phyloP scores from a whole-genome alignment of 2,888 invertebrate species.

The Nymphalis c-album region DNA sequence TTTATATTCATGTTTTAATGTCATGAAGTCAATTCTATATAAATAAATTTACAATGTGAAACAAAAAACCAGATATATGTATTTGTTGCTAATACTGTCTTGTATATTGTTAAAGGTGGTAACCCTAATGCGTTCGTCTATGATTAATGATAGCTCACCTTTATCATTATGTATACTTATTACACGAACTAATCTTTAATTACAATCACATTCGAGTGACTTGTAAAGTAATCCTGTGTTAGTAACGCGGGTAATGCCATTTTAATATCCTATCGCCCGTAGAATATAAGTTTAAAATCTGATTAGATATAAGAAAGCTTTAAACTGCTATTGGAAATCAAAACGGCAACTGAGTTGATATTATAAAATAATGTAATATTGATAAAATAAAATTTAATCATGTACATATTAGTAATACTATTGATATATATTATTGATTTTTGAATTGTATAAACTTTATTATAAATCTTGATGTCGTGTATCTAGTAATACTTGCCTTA shows the following conservation, averaged over 20 bases:
- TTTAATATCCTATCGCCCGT: constrained; percentile 30
- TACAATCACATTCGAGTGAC: constrained; percentile 13
- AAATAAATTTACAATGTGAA: neutral
- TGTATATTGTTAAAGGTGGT: constrained; percentile 3
- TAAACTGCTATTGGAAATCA: constrained; percentile 28
- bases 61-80: neutral
- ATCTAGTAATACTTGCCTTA: constrained; percentile 73
- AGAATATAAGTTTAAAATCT: constrained; percentile 46
- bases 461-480: constrained; percentile 45
- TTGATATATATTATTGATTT: constrained; percentile 39
- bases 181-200: constrained; percentile 22
- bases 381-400: constrained; percentile 38
- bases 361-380: constrained; percentile 56
- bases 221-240: constrained; percentile 5
- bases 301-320: constrained; percentile 49
- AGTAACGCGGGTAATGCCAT: constrained; percentile 29
- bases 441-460: constrained; percentile 47
- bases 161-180: constrained; percentile 22
- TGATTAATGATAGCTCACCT: constrained; percentile 38
- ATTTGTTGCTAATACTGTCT: neutral
- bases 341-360: constrained; percentile 55
- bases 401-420: constrained; percentile 58
- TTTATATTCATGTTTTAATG: neutral
- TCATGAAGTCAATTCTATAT: neutral
- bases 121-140: constrained; percentile 54